Conservation (phyloP, 2,888 invertebrate species). For the Zaprionus lineosus region DNA sequence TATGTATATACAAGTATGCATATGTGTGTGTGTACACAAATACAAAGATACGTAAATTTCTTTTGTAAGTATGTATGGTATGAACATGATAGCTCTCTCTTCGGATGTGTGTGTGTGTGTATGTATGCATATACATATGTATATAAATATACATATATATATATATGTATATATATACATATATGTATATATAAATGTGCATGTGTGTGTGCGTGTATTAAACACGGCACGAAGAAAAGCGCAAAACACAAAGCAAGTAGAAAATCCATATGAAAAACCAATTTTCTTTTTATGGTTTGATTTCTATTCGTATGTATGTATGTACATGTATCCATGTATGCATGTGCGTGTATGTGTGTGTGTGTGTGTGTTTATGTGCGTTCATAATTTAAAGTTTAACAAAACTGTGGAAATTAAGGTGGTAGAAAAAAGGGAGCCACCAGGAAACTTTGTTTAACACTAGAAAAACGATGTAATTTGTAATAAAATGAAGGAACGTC, state of each 20-base stretch:
- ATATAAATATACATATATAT: slow-evolving; percentile 1
- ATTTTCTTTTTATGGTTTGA: slow-evolving; percentile 61
- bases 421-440: too few relatives aligned
- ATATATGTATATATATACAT: not conserved
- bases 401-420: slow-evolving; percentile 29
- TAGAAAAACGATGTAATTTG: not conserved
- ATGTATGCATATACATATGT: not conserved
- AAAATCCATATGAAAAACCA: slow-evolving; percentile 50
- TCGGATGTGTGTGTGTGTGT: too few relatives aligned
- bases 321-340: too few relatives aligned
- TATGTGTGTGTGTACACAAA: not conserved
- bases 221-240: slow-evolving; percentile 36
- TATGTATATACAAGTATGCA: not conserved
- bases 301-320: too few relatives aligned
- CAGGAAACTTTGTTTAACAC: too few relatives aligned
- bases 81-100: too few relatives aligned
- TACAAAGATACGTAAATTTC: too few relatives aligned
- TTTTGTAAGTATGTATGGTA: too few relatives aligned
- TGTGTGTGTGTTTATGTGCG: too few relatives aligned
- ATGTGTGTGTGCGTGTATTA: slow-evolving; percentile 19
- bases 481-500: too few relatives aligned
- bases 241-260: slow-evolving; percentile 38
- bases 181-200: slow-evolving; percentile 4
- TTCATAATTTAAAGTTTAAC: slow-evolving; percentile 13
- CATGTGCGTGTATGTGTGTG: too few relatives aligned